Evolutionary conservation across 2,797 vertebrate species (phyloP).

Genomic region (Anguilla anguilla): DNA sequence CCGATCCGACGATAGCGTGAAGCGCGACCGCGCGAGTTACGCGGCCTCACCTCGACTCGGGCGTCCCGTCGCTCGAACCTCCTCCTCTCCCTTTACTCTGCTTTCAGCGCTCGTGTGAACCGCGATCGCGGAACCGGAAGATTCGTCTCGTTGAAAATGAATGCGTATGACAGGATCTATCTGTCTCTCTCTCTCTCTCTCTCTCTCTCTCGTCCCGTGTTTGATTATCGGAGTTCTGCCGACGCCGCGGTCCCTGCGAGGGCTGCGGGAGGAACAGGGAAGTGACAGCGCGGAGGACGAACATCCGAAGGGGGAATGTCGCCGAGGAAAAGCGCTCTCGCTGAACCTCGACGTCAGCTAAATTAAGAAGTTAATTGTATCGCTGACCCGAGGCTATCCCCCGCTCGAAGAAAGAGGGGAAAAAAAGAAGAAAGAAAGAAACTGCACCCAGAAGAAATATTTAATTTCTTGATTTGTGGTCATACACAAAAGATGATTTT

Average conservation of each 20-base stretch:
- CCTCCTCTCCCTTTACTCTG: background rate
- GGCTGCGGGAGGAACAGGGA: background rate
- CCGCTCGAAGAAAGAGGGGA: background rate
- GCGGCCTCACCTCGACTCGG: background rate
- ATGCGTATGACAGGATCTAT: background rate
- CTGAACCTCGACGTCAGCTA: slow-evolving; percentile 9
- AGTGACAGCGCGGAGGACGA: background rate
- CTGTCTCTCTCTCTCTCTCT: background rate
- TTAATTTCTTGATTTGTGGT: slow-evolving; percentile 28
- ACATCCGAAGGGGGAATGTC: background rate
- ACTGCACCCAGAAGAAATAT: background rate
- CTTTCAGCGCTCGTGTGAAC: background rate
- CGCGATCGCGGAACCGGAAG: background rate
- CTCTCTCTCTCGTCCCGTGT: background rate
- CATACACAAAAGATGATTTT: slow-evolving; percentile 33
- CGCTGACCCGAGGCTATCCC: slow-evolving; percentile 4
- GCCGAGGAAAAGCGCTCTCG: background rate
- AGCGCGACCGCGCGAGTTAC: background rate
- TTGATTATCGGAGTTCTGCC: background rate
- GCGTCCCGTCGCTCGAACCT: background rate
- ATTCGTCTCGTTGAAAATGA: background rate
- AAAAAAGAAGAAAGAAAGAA: background rate
- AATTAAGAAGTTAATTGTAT: slow-evolving; percentile 29
- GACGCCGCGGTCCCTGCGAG: background rate
- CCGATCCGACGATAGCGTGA: background rate